Evolutionary conservation across 2,113 vertebrate genomes (phyloP).

Genomic region (Oryzias melastigma): DNA sequence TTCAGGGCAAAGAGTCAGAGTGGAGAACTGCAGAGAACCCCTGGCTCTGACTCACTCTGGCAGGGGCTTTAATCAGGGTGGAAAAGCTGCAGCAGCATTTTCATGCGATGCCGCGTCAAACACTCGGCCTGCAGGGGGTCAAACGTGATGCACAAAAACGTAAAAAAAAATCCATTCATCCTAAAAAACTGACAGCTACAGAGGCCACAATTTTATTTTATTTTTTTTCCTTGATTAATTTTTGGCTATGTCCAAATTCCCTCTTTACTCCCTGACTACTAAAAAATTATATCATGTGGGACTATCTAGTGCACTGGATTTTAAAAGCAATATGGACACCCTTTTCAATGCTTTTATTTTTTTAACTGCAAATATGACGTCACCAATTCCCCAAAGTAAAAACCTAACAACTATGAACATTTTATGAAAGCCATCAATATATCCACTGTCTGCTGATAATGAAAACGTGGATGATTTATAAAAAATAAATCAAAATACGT

Average conservation of each 20-base stretch:
- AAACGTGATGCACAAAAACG: conserved; percentile 15
- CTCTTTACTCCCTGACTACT: conserved; percentile 13
- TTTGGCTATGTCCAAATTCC: conserved; percentile 33
- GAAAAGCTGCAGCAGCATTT: conserved; percentile 47
- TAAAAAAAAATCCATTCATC: conserved; percentile 20
- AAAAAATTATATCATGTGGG: no score
- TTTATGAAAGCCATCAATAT: no score
- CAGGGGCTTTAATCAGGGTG: conserved; percentile 64
- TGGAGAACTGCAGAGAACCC: conserved; percentile 42
- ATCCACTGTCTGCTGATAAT: no score
- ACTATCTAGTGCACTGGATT: no score
- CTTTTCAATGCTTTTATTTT: no score
- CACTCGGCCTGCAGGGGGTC: conserved; percentile 58
- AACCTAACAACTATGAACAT: no score
- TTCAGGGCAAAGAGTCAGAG: conserved; percentile 38
- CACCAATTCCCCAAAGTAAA: no score
- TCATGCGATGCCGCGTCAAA: conserved; percentile 63
- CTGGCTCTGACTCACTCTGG: conserved; percentile 63
- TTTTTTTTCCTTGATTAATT: neutral
- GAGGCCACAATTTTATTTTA: conserved; percentile 43
- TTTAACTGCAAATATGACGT: no score
- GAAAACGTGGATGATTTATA: no score
- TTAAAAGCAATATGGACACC: conserved; percentile 1
- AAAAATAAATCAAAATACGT: no score
- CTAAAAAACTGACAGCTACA: conserved; percentile 31